Base-by-base conservation (phyloP, 2,113 vertebrate genomes). In the Callipepla californica region DNA sequence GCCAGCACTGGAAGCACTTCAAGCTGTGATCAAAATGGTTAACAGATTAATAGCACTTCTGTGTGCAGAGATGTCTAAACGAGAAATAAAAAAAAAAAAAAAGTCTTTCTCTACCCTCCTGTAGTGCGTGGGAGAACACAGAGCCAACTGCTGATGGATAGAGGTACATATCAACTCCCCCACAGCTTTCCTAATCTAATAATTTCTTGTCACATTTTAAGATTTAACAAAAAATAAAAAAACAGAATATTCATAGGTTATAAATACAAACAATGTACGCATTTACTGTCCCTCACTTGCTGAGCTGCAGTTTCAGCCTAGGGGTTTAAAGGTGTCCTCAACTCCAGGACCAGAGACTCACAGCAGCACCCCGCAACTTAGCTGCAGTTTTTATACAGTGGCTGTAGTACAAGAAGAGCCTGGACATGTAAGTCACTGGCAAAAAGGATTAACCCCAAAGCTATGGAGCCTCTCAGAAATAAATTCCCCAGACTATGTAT, bases 11-110 rank as follows among this genome's bases (percentile, higher is more conserved):
- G 10, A 28, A 48, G 85, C 34, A 66, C 87, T 94, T 72, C 36
- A 70, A 88, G 34, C 32, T 78, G 21, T 13, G 57, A 87, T 74
- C 68, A 67, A 80, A 96, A 83, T 23, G 5, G 47, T 82, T 95
- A 90, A 72, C 5, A 91, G 70, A 90, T 74, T 59, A 88, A 80
- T 12, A 72, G 48, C 61, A 88, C 17, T 58, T 70, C 7, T 45
- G 20, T 19, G 11, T 63, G 65, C 61, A 88, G 40, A 74, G 25
- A 78, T 23, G 57, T 80, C 66, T 78, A 53, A 90, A 75, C 2
- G 36, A 68, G 57, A 4, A 91, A 3, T 30, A 80, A 22, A 32
- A 61, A 26, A 78, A 61, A 26, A 78, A 94, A 94, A 51, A 91
- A 23, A 13, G 87, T 58, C 15, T 63, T 94, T 70, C 91, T 36